Conservation (phyloP, 2,797 vertebrate species). For the Hoplostethus atlanticus region DNA sequence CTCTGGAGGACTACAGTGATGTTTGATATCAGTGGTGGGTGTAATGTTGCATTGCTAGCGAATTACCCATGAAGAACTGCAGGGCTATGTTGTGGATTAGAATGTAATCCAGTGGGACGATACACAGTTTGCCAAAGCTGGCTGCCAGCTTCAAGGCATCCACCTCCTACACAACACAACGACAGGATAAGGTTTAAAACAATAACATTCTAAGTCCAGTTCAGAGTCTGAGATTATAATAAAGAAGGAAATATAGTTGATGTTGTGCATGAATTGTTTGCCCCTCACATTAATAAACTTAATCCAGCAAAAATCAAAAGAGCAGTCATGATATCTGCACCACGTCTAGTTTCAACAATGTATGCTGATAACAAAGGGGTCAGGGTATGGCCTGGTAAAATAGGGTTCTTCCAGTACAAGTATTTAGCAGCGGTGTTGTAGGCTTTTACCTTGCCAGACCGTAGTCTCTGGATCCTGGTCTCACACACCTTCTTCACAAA, state of each 20-base stretch:
- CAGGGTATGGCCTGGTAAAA: not conserved
- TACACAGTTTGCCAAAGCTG: constrained; percentile 98
- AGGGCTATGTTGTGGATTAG: constrained; percentile 98
- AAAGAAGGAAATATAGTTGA: constrained; percentile 8
- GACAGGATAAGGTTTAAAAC: constrained; percentile 13
- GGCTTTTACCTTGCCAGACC: constrained; percentile 96
- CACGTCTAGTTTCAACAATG: too few species aligned
- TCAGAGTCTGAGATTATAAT: too few species aligned
- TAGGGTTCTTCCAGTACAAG: not conserved
- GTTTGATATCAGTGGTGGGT: constrained; percentile 6
- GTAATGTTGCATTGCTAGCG: constrained; percentile 26
- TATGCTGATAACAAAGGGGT: not conserved
- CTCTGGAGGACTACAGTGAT: constrained; percentile 12
- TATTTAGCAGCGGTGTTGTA: not conserved
- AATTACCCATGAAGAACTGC: constrained; percentile 99
- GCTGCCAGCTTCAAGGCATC: constrained; percentile 97
- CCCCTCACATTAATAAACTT: not conserved
- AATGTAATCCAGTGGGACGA: constrained; percentile 97
- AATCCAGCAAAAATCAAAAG: not conserved
- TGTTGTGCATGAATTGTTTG: constrained; percentile 1
- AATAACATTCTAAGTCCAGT: not conserved
- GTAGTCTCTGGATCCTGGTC: constrained; percentile 96
- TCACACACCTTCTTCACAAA: constrained; percentile 99
- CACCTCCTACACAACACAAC: constrained; percentile 88
- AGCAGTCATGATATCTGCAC: too few species aligned